Evolutionary conservation across 2,888 invertebrate species (phyloP).

Genomic region (Noctua pronuba): DNA sequence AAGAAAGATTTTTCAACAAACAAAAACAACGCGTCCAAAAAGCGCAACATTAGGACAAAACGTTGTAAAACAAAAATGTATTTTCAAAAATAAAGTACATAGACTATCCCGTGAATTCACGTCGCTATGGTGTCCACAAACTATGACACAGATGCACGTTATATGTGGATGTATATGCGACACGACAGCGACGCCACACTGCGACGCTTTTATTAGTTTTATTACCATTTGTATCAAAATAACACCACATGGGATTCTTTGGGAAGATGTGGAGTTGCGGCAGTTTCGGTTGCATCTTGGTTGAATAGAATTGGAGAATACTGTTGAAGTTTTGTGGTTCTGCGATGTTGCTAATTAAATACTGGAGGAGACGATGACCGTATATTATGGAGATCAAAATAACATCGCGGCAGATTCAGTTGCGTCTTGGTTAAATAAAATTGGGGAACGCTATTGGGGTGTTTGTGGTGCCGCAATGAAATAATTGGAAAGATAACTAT

Average conservation of each 20-base stretch:
- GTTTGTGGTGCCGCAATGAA: neutral
- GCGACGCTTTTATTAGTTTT: constrained; percentile 52
- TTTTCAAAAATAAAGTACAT: neutral
- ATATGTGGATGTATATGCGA: constrained; percentile 40
- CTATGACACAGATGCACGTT: constrained; percentile 63
- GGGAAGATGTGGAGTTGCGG: constrained; percentile 1
- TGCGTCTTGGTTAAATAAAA: constrained; percentile 13
- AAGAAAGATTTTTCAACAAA: neutral
- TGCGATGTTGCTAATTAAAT: neutral
- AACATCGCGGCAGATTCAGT: neutral
- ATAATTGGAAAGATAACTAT: neutral
- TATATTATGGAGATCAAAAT: neutral
- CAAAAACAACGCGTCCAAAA: neutral
- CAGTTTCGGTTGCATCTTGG: constrained; percentile 11
- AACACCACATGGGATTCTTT: constrained; percentile 42
- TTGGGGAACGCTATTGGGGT: neutral
- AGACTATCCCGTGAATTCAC: constrained; percentile 11
- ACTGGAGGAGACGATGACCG: neutral
- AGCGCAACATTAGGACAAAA: neutral
- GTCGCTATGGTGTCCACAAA: constrained; percentile 37
- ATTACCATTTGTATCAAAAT: constrained; percentile 52
- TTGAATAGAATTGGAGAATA: constrained; percentile 13
- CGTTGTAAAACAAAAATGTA: neutral
- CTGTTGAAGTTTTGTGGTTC: neutral
- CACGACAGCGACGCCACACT: constrained; percentile 41